These are phyloP conservation scores for Xiphorhynchus elegans DNA, from an alignment of 2,113 vertebrate genomes.

Conservation along the genomic window DNA sequence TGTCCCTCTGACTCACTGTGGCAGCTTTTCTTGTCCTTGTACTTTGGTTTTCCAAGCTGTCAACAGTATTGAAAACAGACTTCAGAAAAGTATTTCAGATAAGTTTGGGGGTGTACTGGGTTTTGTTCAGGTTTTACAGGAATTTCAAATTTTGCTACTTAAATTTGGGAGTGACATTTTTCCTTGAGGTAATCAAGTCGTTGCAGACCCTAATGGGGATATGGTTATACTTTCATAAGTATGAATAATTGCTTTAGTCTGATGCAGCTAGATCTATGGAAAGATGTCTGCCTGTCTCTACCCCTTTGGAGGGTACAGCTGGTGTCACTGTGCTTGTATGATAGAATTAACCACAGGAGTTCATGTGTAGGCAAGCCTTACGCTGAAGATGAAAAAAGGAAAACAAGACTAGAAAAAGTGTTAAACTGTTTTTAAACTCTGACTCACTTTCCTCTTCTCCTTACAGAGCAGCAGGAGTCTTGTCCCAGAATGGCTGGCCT, in stretches of 20 bases:
- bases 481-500: slow-evolving; percentile 53
- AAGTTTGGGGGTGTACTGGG: not conserved
- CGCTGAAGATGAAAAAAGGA: not conserved
- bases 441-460: slow-evolving; percentile 39
- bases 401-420: slow-evolving; percentile 7
- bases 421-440: slow-evolving; percentile 49
- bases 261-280: not conserved
- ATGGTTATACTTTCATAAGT: not conserved
- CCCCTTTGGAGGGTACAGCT: not conserved
- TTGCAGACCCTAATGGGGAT: not conserved
- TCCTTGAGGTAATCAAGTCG: not conserved
- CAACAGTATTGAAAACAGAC: not conserved
- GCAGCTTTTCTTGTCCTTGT: slow-evolving; percentile 3
- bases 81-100: not conserved
- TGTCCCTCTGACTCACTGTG: not conserved
- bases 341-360: not conserved
- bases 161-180: not conserved
- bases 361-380: slow-evolving; percentile 39
- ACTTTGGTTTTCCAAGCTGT: slow-evolving; percentile 17
- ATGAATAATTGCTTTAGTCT: not conserved
- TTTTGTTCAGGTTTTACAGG: not conserved
- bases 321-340: not conserved
- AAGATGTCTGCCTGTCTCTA: not conserved
- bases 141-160: not conserved
- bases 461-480: slow-evolving; percentile 29